These are phyloP conservation scores for Alcedo quadribrachys DNA, from an alignment of 2,797 vertebrate genomes.

Conservation along the genomic window DNA sequence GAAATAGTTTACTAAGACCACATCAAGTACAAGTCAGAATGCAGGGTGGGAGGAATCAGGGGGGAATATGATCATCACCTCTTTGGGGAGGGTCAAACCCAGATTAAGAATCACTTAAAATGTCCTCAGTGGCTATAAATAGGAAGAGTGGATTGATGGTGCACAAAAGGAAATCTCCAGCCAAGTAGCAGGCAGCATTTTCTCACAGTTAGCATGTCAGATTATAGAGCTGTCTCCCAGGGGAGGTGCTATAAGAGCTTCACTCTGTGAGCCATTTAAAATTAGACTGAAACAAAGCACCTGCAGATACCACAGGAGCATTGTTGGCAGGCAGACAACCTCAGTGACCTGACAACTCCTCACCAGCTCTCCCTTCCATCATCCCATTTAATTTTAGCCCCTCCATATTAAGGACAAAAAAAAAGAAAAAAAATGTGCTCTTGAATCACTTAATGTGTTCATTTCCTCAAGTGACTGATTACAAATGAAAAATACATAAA, in stretches of 20 bases:
- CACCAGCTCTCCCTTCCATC: slow-evolving; percentile 7
- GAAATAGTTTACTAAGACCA: neutral
- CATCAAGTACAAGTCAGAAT: neutral
- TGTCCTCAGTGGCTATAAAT: neutral
- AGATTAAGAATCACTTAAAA: neutral
- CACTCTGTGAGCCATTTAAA: slow-evolving; percentile 25
- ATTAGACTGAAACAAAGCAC: slow-evolving; percentile 63
- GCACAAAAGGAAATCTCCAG: neutral
- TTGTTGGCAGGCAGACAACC: slow-evolving; percentile 3
- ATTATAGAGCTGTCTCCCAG: slow-evolving; percentile 14
- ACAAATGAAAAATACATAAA: slow-evolving; percentile 21
- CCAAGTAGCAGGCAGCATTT: slow-evolving; percentile 18
- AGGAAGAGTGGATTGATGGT: neutral
- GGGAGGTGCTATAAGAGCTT: slow-evolving; percentile 20
- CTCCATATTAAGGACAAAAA: slow-evolving; percentile 34
- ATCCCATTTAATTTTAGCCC: slow-evolving; percentile 35
- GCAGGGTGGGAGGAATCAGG: neutral
- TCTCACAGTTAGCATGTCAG: neutral
- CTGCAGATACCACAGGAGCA: slow-evolving; percentile 35
- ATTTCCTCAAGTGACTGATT: slow-evolving; percentile 39
- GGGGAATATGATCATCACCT: neutral
- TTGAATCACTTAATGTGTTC: neutral
- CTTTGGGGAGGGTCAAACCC: neutral
- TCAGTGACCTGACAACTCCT: slow-evolving; percentile 51
- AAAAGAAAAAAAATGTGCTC: slow-evolving; percentile 33